Base-by-base conservation (phyloP, 2,113 vertebrate genomes). In the Salvator merianae region DNA sequence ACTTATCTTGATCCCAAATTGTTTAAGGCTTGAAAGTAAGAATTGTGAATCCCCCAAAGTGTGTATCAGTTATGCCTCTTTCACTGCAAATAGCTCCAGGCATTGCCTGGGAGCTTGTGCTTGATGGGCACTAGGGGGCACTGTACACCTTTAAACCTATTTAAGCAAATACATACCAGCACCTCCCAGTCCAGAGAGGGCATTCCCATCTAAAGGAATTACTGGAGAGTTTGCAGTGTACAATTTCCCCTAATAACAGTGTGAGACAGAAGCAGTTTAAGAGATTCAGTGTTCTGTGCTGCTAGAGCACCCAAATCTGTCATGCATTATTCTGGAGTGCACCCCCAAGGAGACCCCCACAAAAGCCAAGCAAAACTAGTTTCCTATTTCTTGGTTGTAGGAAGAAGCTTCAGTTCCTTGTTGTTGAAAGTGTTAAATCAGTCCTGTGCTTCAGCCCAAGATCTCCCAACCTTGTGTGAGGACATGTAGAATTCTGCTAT, bases 81-180 rank as follows among this genome's bases (percentile, higher is more conserved):
- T 59, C 18, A 59, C 14, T 59, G 18, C 16, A 59, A 20, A 20
- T 55, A 55, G 10, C 10, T 55, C 6, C 55, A 20, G 14, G 18
- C 55, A 59, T 59, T 59, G 50, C 16, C 18, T 20, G 2, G 13
- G 55, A 59, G 4, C 14, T 59, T 47, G 55, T 83, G 36, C 40
- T 47, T 1, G 20, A 59, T 59, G 32, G 43, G 7, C 73, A 34
- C 55, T 28, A 65, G 68, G 65, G 28, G 75, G 69, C 3, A 4
- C n/a, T 1, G 4, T 26, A 16, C 5, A 55, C 4, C 69, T n/a
- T 7, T 16, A 5, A 6, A 34, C 30, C 0, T 22, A 43, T 80
- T 13, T 34, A 66, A 26, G 1, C 28, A 40, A 2, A 28, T 6
- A 30, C 22, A 59, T 47, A 55, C 53, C 53, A 34, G 32, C 7